phyloP scores from a whole-genome alignment of 2,888 invertebrate species.

The Lasioglossum vierecki region DNA sequence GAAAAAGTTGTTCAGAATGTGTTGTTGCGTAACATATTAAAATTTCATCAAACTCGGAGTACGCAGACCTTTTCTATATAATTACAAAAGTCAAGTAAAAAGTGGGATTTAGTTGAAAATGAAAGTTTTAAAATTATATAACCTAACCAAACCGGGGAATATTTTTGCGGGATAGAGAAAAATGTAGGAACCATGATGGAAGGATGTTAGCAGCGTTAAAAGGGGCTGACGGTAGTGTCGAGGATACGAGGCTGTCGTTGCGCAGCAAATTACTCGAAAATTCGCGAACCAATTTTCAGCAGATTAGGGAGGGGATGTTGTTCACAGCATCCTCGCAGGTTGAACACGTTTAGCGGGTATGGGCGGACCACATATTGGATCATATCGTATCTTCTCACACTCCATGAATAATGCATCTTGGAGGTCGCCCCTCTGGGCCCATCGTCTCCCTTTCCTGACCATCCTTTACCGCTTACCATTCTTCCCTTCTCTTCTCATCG shows the following conservation, averaged over 20 bases:
- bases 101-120: not conserved
- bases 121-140: not conserved
- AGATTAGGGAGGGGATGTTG: constrained; percentile 79
- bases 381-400: constrained; percentile 83
- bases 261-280: constrained; percentile 80
- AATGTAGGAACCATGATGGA: not conserved
- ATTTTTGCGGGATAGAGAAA: not conserved
- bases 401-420: constrained; percentile 83
- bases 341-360: constrained; percentile 65
- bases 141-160: not conserved
- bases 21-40: too few species aligned
- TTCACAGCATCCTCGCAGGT: constrained; percentile 61
- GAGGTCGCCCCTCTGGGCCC: constrained; percentile 68
- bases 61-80: too few species aligned
- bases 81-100: not conserved
- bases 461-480: constrained; percentile 35
- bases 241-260: constrained; percentile 8
- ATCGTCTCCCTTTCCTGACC: constrained; percentile 58
- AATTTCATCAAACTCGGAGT: too few species aligned
- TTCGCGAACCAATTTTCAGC: constrained; percentile 82
- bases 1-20: too few species aligned
- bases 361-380: constrained; percentile 83
- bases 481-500: constrained; percentile 14
- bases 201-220: not conserved
- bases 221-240: not conserved